A percentile compares a stretch with the other conserved stretches of the same genome.
Evolutionary conservation across 2,888 invertebrate species (phyloP).

Genomic region (Clistopyga incitator): DNA sequence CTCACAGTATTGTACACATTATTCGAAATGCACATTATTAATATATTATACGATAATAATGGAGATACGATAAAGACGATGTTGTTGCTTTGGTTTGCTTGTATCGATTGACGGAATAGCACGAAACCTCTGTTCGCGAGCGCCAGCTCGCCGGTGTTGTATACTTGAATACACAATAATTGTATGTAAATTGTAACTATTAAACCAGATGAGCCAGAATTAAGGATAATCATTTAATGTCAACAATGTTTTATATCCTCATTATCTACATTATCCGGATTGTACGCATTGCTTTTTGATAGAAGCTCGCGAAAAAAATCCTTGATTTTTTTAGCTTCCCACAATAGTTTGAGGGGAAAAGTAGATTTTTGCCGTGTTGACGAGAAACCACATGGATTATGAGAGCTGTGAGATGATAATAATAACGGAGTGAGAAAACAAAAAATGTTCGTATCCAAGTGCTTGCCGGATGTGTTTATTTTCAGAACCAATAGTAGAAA

Average conservation of each 20-base stretch:
- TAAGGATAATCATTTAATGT: neutral
- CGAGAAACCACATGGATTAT: too few relatives aligned
- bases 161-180: conserved; percentile 73
- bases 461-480: conserved; percentile 19
- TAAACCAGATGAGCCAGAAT: conserved; percentile 69
- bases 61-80: conserved; percentile 63
- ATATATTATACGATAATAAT: conserved; percentile 64
- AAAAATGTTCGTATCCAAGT: neutral
- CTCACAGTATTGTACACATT: conserved; percentile 76
- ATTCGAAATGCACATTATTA: conserved; percentile 70
- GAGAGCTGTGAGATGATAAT: too few relatives aligned
- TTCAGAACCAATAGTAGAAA: conserved; percentile 23
- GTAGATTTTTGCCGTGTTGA: too few relatives aligned
- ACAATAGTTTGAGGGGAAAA: too few relatives aligned
- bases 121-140: conserved; percentile 47
- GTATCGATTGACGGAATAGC: conserved; percentile 65
- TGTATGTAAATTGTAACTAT: conserved; percentile 77
- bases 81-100: conserved; percentile 76
- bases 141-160: conserved; percentile 64
- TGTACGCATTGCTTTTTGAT: too few relatives aligned
- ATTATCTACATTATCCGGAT: neutral
- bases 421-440: neutral
- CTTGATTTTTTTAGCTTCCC: too few relatives aligned
- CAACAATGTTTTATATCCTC: neutral
- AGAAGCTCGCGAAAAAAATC: too few relatives aligned